Conservation (phyloP, 2,113 vertebrate genomes). For the Dromas ardeola region DNA sequence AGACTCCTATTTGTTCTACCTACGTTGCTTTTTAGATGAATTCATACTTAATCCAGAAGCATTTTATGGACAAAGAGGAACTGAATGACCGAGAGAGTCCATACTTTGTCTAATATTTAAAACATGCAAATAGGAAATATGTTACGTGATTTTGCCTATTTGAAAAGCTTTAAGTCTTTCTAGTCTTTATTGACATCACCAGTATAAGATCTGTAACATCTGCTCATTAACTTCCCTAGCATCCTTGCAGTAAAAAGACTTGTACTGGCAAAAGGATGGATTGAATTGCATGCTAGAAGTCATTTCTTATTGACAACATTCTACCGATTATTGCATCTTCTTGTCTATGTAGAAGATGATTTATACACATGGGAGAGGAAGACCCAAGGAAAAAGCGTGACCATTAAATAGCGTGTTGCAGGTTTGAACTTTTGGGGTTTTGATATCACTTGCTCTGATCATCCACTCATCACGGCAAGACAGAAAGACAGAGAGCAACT, state of each 20-base stretch:
- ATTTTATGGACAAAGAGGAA: background rate
- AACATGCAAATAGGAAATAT: background rate
- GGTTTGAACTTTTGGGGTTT: background rate
- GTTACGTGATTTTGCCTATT: background rate
- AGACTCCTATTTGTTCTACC: background rate
- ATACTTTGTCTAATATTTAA: background rate
- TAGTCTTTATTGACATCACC: background rate
- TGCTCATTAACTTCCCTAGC: background rate
- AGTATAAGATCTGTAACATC: background rate
- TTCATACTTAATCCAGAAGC: background rate
- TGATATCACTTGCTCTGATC: background rate
- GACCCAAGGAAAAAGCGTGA: background rate
- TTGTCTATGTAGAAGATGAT: rapidly evolving
- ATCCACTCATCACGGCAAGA: background rate
- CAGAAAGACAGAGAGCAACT: background rate
- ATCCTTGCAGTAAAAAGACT: background rate
- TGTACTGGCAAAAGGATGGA: background rate
- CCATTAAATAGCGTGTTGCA: background rate
- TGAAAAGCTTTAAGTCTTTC: background rate
- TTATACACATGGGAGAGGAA: background rate
- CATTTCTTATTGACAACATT: background rate
- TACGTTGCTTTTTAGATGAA: background rate
- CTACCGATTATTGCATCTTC: background rate
- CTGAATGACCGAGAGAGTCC: background rate
- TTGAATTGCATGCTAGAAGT: background rate